Base-by-base conservation (phyloP, 2,888 invertebrate genomes). In the Hirtodrosophila cameraria region DNA sequence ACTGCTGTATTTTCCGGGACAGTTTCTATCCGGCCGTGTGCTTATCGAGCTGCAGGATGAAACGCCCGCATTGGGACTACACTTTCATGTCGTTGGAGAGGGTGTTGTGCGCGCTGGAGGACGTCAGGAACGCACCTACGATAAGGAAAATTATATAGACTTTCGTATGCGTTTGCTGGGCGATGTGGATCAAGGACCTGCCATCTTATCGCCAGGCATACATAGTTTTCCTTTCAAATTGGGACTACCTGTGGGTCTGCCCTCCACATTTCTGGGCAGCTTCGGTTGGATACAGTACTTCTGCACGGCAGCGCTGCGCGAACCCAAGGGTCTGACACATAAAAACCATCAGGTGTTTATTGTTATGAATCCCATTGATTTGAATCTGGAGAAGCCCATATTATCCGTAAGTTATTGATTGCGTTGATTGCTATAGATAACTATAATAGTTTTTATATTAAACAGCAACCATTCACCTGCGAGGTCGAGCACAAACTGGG, bases 281-380 rank as follows among this genome's bases (percentile, higher is more conserved):
- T 97, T 97, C 86, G 97, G 97, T 42, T 97, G 97, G 97, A 97
- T 97, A 39, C 97, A 97, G 91, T 97, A 97, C 91, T 97, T 94
- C 89, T 97, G 97, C 88, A 97, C 97, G 90, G 96, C 97, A 13
- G 97, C 97, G 0, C 92, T 97, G 12, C 92, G 97, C 41, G 97
- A 97, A 86, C 96, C 97, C 5, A 91, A 90, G 31, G 97, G 97
- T 0, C 92, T 97, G 28, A 96, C 97, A 3, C 97, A 97, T 89
- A 97, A 97, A 91, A 97, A 97, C 90, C 97, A 97, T 90, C 97
- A 97, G 91, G 97, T 97, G n/a, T 97, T 97, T 91, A 97, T 97
- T 85, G 97, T 97, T 2, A 97, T 97, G 97, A 97, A 97, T 90
- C 97, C 97, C 3, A 97, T 97, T 75, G 97, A 97, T 90, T 92